Evolutionary conservation across 2,113 vertebrate genomes (phyloP), one percentile per base, ranked within the genome.

Genomic region (Oncorhynchus mykiss): DNA sequence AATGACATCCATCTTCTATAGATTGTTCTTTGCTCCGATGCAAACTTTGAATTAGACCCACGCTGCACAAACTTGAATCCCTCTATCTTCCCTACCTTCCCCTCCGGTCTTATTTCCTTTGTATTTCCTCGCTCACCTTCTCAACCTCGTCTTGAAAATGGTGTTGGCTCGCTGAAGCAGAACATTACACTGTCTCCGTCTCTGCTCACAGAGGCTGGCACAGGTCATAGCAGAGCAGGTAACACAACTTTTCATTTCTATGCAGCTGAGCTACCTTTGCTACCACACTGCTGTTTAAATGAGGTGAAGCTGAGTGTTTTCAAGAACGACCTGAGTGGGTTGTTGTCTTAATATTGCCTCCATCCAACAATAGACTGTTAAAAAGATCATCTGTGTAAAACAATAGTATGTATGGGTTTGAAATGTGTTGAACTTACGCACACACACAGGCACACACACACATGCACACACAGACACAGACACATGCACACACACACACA

Each of bases 141-240:
- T 31, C 54, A 82, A 91, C 84, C 84, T 25, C 11, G 80, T 78
- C 79, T 77, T 1, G 67, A 54, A 80, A 82, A 81, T 70, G 72
- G 75, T 51, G 67, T 67, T 73, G 31, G 80, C 83, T 64, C 79
- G 13, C 31, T 79, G 84, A 77, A 81, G 86, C 82, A 78, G 71
- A 80, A 82, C 89, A 88, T 89, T 87, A 79, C 86, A 88, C 81
- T 80, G 67, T 81, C 78, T 68, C 20, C 22, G 45, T 70, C 77
- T 87, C 78, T 77, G 51, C 78, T 78, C 82, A 57, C 54, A 16
- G 75, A 78, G 39, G 77, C 24, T 2, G 77, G 64, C 60, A 77
- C 20, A 1, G 82, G 83, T 84, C 74, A 18, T 0, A 66, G 70
- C 73, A 48, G 67, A 11, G 27, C 48, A 77, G 71, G 51, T 7